Conservation (phyloP, 1,140 invertebrate genomes). For the Danaus melanippus region DNA sequence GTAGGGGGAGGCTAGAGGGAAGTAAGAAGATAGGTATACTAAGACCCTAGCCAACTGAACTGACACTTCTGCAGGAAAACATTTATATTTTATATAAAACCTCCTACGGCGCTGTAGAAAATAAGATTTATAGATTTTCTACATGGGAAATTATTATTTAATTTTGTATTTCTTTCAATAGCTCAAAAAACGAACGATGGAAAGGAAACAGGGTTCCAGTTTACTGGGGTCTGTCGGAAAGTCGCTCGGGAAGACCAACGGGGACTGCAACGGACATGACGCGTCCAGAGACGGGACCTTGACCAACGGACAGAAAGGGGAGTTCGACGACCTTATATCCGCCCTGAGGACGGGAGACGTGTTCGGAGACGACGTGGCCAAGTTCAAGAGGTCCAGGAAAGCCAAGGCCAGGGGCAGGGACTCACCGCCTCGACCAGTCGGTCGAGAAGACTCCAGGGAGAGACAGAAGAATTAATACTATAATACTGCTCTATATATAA, state of each 20-base stretch:
- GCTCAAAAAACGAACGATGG: slow-evolving; percentile 89
- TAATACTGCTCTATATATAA: no score
- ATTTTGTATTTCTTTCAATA: slow-evolving; percentile 42
- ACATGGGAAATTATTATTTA: no score
- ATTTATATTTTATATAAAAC: no score
- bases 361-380: slow-evolving; percentile 96
- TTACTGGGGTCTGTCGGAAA: slow-evolving; percentile 76
- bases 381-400: slow-evolving; percentile 87
- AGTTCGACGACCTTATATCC: slow-evolving; percentile 98
- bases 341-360: slow-evolving; percentile 96
- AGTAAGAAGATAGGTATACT: no score
- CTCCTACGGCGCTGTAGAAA: no score
- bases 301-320: slow-evolving; percentile 79
- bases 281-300: slow-evolving; percentile 41
- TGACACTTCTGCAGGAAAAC: no score
- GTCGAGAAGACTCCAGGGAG: slow-evolving; percentile 82
- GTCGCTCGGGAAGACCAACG: slow-evolving; percentile 70
- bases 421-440: slow-evolving; percentile 75
- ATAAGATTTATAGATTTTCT: no score
- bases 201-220: slow-evolving; percentile 85
- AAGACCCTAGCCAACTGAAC: no score
- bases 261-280: slow-evolving; percentile 70
- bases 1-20: no score
- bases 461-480: slow-evolving; percentile 64
- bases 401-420: slow-evolving; percentile 73